Base-by-base conservation (phyloP, 1,140 invertebrate species). In the Hylyphantes graminicola region DNA sequence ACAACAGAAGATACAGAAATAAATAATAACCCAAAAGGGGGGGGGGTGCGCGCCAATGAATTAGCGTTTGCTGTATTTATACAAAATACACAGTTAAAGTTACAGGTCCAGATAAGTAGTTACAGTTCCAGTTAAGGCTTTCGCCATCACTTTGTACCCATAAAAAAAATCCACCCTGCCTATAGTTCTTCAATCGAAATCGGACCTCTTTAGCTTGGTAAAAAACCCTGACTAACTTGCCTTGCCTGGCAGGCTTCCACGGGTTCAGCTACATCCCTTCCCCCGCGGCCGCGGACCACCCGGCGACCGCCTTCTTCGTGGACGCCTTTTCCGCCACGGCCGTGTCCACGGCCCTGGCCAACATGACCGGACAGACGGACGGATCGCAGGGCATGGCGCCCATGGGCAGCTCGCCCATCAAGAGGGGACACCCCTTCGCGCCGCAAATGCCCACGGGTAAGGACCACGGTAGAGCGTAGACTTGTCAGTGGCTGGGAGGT, bases 241-340 rank as follows among this genome's bases (percentile, higher is more conserved):
- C 50, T 51, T 70, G 10, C 50, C 68, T 21, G 50, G 15, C 65
- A 85, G 82, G 82, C 73, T 85, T 85, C 65, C 82, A 76, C 48
- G 82, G 82, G 13, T 85, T 85, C 55, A 85, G 82, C 74, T 85
- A 85, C 48, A 85, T 85, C 21, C 82, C 82, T 61, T 77, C 73
- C 13, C 82, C 82, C 10, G 82, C 82, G 12, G 79, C 79, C 35
- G 63, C 82, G 8, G 82, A 85, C 35, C 82, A 76, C 55, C 81
- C 72, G 50, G 68, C 81, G 35, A 68, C 82, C 8, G 82, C 82
- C 13, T 85, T 85, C 54, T 85, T 85, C 48, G 82, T 85, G 72
- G 82, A 85, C 17, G 82, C 82, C 15, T 85, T 85, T 50, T 85
- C 82, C 7, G 82, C 82, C 15, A 85, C 82, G 2, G 82, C 82